phyloP scores from a whole-genome alignment of 1,140 invertebrate genomes.

The Panonychus citri region DNA sequence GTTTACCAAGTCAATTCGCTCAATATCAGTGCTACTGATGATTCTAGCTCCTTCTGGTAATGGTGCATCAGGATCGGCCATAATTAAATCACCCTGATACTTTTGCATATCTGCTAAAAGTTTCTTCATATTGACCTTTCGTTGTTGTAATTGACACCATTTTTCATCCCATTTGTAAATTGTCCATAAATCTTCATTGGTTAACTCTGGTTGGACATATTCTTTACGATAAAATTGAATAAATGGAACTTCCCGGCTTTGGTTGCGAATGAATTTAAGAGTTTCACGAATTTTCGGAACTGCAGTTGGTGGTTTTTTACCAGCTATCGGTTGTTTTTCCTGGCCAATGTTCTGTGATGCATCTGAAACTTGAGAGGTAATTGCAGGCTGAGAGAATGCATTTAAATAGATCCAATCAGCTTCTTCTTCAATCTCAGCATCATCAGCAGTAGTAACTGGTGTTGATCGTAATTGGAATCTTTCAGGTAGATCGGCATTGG shows the following conservation, averaged over 20 bases:
- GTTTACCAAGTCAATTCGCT: slow-evolving; percentile 33
- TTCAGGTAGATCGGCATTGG: slow-evolving; percentile 68
- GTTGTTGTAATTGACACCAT: slow-evolving; percentile 75
- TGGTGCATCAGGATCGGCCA: slow-evolving; percentile 55
- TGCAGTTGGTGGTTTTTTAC: slow-evolving; percentile 24
- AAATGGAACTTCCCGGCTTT: slow-evolving; percentile 72
- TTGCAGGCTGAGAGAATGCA: slow-evolving; percentile 57
- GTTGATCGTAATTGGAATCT: slow-evolving; percentile 53
- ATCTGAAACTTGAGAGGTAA: slow-evolving; percentile 38
- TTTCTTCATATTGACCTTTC: slow-evolving; percentile 56
- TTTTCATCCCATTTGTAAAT: slow-evolving; percentile 88
- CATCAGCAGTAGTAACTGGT: slow-evolving; percentile 48
- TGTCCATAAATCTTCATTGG: slow-evolving; percentile 88
- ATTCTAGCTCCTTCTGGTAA: slow-evolving; percentile 49
- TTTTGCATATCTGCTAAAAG: slow-evolving; percentile 78
- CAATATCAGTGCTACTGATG: slow-evolving; percentile 14
- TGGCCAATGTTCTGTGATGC: slow-evolving; percentile 8
- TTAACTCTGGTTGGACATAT: slow-evolving; percentile 78
- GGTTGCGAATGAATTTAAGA: slow-evolving; percentile 83
- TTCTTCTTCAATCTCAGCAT: slow-evolving; percentile 68
- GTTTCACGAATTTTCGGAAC: slow-evolving; percentile 76
- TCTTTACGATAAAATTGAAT: slow-evolving; percentile 98
- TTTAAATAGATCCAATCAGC: slow-evolving; percentile 93
- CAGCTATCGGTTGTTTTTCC: slow-evolving; percentile 24
- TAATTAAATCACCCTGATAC: slow-evolving; percentile 57